Conservation (phyloP, 2,113 vertebrate species). For the Oryzias melastigma region DNA sequence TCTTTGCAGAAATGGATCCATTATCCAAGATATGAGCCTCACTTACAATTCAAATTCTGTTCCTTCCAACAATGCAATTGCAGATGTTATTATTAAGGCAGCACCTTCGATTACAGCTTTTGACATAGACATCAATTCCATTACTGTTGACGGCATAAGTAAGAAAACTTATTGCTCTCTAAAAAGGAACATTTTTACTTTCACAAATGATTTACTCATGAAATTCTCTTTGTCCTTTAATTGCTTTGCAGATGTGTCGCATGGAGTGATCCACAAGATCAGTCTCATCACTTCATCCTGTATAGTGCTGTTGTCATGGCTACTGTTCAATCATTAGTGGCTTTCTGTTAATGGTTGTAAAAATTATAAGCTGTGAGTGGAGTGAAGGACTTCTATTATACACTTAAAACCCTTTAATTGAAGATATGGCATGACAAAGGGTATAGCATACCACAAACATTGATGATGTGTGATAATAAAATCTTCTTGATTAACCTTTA, state of each 20-base stretch:
- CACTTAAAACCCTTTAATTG: too few species aligned
- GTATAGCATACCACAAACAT: too few species aligned
- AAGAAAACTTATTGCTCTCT: neutral
- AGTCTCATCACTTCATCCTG: conserved; percentile 35
- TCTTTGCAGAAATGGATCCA: conserved; percentile 44
- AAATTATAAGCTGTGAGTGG: neutral
- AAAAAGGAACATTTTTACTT: neutral
- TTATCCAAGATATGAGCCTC: conserved; percentile 6
- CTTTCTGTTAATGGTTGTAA: neutral
- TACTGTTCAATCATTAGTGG: conserved; percentile 15
- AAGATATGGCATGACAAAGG: too few species aligned
- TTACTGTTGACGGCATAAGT: conserved; percentile 22
- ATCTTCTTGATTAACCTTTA: too few species aligned
- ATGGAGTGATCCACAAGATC: conserved; percentile 23
- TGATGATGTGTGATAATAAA: too few species aligned
- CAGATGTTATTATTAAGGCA: conserved; percentile 17
- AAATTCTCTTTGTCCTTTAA: neutral
- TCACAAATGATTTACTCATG: neutral
- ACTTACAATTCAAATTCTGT: neutral
- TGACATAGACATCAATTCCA: conserved; percentile 24
- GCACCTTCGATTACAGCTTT: conserved; percentile 21
- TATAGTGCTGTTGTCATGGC: conserved; percentile 37
- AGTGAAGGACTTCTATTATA: neutral
- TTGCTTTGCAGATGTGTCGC: conserved; percentile 14
- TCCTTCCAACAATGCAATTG: conserved; percentile 22